Conservation (phyloP, 2,888 invertebrate genomes). For the Diaperis boleti region DNA sequence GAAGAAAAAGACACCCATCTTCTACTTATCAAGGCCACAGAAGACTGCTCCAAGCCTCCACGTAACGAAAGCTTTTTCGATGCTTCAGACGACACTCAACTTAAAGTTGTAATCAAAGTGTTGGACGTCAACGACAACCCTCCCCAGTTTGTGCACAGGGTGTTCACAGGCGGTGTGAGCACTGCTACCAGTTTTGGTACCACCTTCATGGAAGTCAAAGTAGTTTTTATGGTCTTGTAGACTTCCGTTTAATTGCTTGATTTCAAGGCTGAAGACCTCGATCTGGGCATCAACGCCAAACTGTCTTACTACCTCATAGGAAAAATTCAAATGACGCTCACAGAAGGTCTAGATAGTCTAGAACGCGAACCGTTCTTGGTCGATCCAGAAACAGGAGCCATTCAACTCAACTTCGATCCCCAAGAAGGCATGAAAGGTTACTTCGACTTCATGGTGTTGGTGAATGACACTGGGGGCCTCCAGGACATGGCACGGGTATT, state of each 20-base stretch:
- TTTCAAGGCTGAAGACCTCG: constrained; percentile 79
- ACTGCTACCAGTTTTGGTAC: constrained; percentile 93
- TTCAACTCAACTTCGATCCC: constrained; percentile 93
- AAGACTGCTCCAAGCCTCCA: constrained; percentile 80
- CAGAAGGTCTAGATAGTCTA: constrained; percentile 87
- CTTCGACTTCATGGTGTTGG: constrained; percentile 90
- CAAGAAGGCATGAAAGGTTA: constrained; percentile 97
- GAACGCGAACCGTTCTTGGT: constrained; percentile 86
- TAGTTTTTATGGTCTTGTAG: constrained; percentile 58
- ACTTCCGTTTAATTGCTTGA: neutral
- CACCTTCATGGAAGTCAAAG: constrained; percentile 86
- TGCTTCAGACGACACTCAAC: constrained; percentile 75
- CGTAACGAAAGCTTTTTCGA: constrained; percentile 70
- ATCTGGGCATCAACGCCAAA: constrained; percentile 79
- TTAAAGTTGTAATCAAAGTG: constrained; percentile 79
- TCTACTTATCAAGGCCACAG: constrained; percentile 83
- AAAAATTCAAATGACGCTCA: constrained; percentile 83
- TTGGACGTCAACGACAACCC: constrained; percentile 93
- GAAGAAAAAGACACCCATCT: constrained; percentile 78
- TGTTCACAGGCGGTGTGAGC: constrained; percentile 95
- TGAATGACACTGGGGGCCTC: constrained; percentile 87
- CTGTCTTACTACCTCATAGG: constrained; percentile 84
- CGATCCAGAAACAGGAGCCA: constrained; percentile 83
- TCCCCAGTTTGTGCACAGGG: constrained; percentile 82
- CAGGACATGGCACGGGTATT: constrained; percentile 88